A percentile compares a stretch with the other conserved stretches of the same genome.
These are phyloP conservation scores for Myotis daubentonii DNA, from an alignment of 2,797 vertebrate species.

Conservation along the genomic window DNA sequence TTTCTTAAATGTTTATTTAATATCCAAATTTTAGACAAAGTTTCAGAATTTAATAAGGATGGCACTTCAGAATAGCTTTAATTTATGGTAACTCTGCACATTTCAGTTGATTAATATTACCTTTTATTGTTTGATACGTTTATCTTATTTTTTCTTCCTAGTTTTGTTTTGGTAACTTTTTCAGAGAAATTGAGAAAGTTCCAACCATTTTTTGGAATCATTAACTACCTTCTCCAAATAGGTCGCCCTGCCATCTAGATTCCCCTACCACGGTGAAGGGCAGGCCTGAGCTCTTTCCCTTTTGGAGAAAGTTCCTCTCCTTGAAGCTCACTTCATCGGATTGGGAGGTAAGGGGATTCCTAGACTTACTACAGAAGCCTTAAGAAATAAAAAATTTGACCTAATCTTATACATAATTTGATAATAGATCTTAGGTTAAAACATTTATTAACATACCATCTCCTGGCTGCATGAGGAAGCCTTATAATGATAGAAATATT, in stretches of 20 bases:
- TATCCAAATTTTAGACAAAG: conserved; percentile 30
- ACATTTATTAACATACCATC: not conserved
- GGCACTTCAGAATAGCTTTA: not conserved
- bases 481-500: not conserved
- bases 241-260: not conserved
- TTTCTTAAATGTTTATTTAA: conserved; percentile 5
- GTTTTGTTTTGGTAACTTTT: not conserved
- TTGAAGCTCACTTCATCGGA: not conserved
- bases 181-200: not conserved
- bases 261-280: not conserved
- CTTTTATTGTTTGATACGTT: not conserved
- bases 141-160: not conserved
- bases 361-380: not conserved
- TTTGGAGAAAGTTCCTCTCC: not conserved
- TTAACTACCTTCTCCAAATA: not conserved
- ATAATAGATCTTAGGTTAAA: not conserved
- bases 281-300: not conserved
- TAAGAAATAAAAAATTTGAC: not conserved
- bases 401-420: not conserved
- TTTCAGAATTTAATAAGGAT: conserved; percentile 16
- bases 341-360: not conserved
- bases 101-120: not conserved
- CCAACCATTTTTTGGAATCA: not conserved
- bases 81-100: not conserved
- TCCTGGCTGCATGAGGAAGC: not conserved